Evolutionary conservation across 2,113 vertebrate genomes (phyloP).

Genomic region (Muntiacus reevesi): DNA sequence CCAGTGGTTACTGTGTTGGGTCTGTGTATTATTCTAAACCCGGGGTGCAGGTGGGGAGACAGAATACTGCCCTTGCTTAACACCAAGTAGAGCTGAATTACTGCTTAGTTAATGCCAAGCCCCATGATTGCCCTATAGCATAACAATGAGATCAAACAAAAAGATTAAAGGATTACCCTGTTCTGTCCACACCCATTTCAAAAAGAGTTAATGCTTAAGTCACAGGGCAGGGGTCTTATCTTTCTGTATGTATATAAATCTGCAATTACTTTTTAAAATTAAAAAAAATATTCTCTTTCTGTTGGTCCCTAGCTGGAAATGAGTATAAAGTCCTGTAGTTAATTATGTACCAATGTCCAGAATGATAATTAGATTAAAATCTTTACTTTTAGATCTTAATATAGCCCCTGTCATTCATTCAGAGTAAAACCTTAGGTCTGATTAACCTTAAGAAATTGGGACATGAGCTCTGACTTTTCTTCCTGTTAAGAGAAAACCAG

Average conservation of each 20-base stretch:
- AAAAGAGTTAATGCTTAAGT: slow-evolving; percentile 9
- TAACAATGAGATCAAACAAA: slow-evolving; percentile 8
- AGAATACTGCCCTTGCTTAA: neutral
- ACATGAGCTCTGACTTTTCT: slow-evolving; percentile 1
- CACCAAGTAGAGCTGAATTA: neutral
- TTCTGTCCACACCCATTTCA: neutral
- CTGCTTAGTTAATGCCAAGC: neutral
- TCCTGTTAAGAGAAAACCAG: slow-evolving; percentile 38
- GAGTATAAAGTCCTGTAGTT: neutral
- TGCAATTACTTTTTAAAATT: slow-evolving; percentile 27
- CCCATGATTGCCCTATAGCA: neutral
- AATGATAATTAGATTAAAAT: slow-evolving; percentile 7
- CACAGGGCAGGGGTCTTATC: neutral
- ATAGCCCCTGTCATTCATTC: slow-evolving; percentile 20
- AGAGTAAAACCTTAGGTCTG: neutral
- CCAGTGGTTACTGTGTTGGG: neutral
- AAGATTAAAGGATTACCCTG: neutral
- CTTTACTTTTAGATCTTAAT: slow-evolving; percentile 48
- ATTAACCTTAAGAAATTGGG: slow-evolving; percentile 21
- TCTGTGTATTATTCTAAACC: neutral
- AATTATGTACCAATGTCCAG: slow-evolving; percentile 22
- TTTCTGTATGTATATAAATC: slow-evolving; percentile 24
- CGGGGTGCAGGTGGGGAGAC: neutral
- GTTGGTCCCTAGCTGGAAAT: slow-evolving; percentile 31
- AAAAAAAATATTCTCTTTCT: slow-evolving; percentile 2